Percentiles rank a stretch among this genome's conserved stretches.
Conservation (phyloP, 2,113 vertebrate genomes). For the Isichthys henryi region DNA sequence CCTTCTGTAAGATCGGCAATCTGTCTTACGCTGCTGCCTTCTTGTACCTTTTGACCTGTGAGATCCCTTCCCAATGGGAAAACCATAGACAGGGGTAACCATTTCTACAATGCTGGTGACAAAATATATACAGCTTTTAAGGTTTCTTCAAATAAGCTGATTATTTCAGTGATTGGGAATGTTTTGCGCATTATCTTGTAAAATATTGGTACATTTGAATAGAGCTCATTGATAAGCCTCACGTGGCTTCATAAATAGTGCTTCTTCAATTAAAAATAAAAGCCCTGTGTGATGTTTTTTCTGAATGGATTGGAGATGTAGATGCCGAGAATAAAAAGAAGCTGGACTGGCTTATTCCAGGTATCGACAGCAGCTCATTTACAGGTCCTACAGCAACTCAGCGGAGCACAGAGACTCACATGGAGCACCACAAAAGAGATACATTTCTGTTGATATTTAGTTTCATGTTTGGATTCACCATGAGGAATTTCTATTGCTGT, state of each 20-base stretch:
- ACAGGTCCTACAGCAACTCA: neutral
- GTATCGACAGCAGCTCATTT: conserved; percentile 13
- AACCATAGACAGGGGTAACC: neutral
- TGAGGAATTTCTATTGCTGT: neutral
- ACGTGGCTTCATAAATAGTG: neutral
- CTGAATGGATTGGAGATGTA: neutral
- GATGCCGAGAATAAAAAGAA: neutral
- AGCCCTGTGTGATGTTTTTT: neutral
- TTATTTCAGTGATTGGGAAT: neutral
- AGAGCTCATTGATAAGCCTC: conserved; percentile 31
- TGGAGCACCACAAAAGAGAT: neutral
- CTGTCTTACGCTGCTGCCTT: neutral
- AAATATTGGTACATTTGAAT: conserved; percentile 31
- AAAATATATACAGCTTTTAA: neutral
- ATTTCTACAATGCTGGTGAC: neutral
- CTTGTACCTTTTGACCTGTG: neutral
- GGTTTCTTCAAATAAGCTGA: neutral
- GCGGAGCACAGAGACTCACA: neutral
- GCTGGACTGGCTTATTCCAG: conserved; percentile 30
- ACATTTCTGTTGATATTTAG: neutral
- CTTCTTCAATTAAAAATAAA: neutral
- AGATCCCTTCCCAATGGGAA: neutral
- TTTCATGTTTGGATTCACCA: neutral
- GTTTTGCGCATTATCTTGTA: neutral
- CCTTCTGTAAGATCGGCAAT: neutral